Percentiles rank a stretch among this genome's conserved stretches.
These are phyloP conservation scores for Stictocephala bisonia DNA, from an alignment of 2,888 invertebrate species.

Conservation along the genomic window DNA sequence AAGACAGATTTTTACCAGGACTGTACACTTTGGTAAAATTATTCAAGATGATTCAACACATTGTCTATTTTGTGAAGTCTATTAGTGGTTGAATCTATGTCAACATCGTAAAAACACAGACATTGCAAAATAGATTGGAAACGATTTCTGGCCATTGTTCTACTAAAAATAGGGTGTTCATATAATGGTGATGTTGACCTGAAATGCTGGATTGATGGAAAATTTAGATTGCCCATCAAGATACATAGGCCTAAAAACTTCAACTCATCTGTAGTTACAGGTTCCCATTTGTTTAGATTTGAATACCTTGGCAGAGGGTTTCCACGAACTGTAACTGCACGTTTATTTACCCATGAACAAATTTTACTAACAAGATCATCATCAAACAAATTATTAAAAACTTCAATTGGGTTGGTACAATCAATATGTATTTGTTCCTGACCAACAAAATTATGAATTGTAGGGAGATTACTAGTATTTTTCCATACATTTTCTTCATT, in stretches of 20 bases:
- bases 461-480: no score
- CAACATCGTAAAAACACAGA: constrained; percentile 12
- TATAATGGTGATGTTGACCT: constrained; percentile 1
- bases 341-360: no score
- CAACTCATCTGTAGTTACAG: background rate
- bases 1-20: constrained; percentile 4
- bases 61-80: constrained; percentile 11
- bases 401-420: no score
- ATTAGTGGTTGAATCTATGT: background rate
- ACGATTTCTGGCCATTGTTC: constrained; percentile 9
- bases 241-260: constrained; percentile 20
- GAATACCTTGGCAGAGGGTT: background rate
- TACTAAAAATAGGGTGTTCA: constrained; percentile 4
- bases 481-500: no score
- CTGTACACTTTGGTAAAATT: constrained; percentile 1
- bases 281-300: constrained; percentile 6
- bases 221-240: constrained; percentile 13
- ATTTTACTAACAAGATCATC: no score
- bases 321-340: no score
- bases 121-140: constrained; percentile 5
- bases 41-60: background rate
- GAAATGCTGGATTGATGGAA: background rate
- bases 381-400: no score
- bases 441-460: no score
- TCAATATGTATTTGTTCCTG: no score